Evolutionary conservation across 2,888 invertebrate genomes (phyloP).

Genomic region (Thymelicus sylvestris): DNA sequence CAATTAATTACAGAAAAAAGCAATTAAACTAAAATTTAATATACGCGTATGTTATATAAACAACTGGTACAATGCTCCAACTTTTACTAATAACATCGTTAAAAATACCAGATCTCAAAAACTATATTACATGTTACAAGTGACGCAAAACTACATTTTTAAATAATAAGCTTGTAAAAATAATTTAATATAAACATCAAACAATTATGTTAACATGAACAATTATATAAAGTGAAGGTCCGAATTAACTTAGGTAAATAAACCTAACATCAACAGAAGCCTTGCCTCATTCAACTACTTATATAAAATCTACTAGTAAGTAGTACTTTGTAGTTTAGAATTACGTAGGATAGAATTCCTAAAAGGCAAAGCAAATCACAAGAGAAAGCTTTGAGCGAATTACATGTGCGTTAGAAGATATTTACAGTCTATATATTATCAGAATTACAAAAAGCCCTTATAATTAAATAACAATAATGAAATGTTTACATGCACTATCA

Average conservation of each 20-base stretch:
- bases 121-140: neutral
- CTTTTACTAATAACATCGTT: neutral
- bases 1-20: neutral
- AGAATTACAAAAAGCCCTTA: constrained; percentile 43
- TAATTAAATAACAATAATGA: constrained; percentile 27
- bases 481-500: constrained; percentile 6
- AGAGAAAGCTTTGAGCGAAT: constrained; percentile 73
- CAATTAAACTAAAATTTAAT: neutral
- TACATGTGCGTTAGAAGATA: constrained; percentile 65
- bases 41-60: too few relatives aligned
- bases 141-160: neutral
- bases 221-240: neutral
- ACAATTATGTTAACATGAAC: neutral
- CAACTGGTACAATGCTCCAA: too few relatives aligned
- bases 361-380: constrained; percentile 82
- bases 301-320: constrained; percentile 68
- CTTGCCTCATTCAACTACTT: constrained; percentile 66
- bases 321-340: constrained; percentile 55
- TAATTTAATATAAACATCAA: constrained; percentile 5
- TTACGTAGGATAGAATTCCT: constrained; percentile 64
- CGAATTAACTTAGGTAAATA: constrained; percentile 49
- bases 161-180: constrained; percentile 12
- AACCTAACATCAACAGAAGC: constrained; percentile 62
- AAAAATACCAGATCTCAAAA: constrained; percentile 7
- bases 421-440: constrained; percentile 52